These are phyloP conservation scores for Bembecia ichneumoniformis DNA, from an alignment of 2,888 invertebrate species.

Conservation along the genomic window DNA sequence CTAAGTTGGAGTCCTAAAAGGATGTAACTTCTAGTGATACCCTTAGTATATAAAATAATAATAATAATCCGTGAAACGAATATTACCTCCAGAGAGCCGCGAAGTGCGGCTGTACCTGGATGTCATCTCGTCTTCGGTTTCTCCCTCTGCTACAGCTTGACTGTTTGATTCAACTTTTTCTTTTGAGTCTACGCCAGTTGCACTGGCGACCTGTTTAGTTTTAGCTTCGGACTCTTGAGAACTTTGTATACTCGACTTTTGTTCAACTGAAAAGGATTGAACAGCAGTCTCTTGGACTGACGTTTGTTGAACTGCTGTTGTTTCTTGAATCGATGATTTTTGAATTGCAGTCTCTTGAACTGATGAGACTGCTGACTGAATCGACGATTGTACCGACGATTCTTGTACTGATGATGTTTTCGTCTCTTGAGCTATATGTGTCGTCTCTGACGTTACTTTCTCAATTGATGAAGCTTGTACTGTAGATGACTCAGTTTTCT, in stretches of 20 bases:
- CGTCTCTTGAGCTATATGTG: not conserved
- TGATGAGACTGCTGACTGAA: not conserved
- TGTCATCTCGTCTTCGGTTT: constrained; percentile 52
- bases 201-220: constrained; percentile 15
- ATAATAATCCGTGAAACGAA: too few species aligned
- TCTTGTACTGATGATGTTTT: not conserved
- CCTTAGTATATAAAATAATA: too few species aligned
- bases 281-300: constrained; percentile 10
- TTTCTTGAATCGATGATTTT: constrained; percentile 14
- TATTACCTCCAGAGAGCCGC: constrained; percentile 74
- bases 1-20: too few species aligned
- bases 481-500: constrained; percentile 22
- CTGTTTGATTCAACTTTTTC: constrained; percentile 26
- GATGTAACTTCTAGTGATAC: too few species aligned
- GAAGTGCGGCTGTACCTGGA: constrained; percentile 76
- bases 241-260: not conserved
- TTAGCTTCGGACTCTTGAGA: constrained; percentile 4
- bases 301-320: constrained; percentile 14
- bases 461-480: constrained; percentile 8
- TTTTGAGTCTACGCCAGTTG: constrained; percentile 23
- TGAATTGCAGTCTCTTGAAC: not conserved
- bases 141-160: constrained; percentile 45
- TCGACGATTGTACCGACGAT: not conserved
- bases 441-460: not conserved
- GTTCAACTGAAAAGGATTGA: constrained; percentile 2